phyloP scores from a whole-genome alignment of 2,797 vertebrate genomes.

The Pyrocephalus nanus region DNA sequence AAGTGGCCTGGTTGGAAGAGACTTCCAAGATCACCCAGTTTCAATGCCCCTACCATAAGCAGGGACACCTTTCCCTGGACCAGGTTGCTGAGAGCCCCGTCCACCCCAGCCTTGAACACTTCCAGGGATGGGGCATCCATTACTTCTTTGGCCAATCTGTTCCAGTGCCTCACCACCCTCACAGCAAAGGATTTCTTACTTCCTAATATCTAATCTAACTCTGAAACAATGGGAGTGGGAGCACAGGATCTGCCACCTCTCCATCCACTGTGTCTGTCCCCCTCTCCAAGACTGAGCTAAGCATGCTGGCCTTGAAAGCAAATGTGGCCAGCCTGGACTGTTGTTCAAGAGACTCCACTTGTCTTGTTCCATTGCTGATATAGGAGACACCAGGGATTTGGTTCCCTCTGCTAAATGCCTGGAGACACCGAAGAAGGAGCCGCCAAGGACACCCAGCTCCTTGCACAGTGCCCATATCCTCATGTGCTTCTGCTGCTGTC shows the following conservation, averaged over 20 bases:
- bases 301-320: not conserved
- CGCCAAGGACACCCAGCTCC: not conserved
- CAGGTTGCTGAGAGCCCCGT: not conserved
- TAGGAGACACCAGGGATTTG: not conserved
- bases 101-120: not conserved
- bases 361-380: not conserved
- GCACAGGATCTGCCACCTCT: not conserved
- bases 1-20: not conserved
- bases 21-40: not conserved
- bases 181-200: not conserved
- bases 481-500: not conserved
- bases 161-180: not conserved
- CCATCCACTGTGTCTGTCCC: accelerated
- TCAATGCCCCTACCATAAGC: not conserved
- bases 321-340: accelerated
- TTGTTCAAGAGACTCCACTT: not conserved
- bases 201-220: not conserved
- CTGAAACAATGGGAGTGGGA: accelerated
- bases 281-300: not conserved
- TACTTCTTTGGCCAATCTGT: not conserved
- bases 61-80: not conserved
- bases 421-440: accelerated
- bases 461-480: not conserved
- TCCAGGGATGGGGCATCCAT: not conserved
- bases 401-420: not conserved